Conservation (phyloP, 1,140 invertebrate species). For the Dendroctonus valens region DNA sequence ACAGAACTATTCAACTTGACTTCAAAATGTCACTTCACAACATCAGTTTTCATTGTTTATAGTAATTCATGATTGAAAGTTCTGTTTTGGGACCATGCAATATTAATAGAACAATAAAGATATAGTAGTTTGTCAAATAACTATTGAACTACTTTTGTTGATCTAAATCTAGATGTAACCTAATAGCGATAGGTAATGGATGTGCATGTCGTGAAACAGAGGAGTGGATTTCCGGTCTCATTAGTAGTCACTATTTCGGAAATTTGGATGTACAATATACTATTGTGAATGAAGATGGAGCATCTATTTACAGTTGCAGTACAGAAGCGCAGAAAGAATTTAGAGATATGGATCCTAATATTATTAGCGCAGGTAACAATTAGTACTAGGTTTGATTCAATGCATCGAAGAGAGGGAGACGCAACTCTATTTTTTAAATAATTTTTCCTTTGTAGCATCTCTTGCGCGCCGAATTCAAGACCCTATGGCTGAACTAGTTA, state of each 20-base stretch:
- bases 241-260: slow-evolving; percentile 56
- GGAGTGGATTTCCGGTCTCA: slow-evolving; percentile 66
- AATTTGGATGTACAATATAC: slow-evolving; percentile 66
- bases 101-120: too few species aligned
- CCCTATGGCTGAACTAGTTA: slow-evolving; percentile 86
- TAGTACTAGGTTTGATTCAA: background rate
- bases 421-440: background rate
- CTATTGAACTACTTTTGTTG: background rate
- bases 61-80: too few species aligned
- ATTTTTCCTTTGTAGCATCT: slow-evolving; percentile 59
- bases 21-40: too few species aligned
- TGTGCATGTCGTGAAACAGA: slow-evolving; percentile 86
- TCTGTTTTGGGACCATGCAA: too few species aligned
- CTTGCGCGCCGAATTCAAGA: slow-evolving; percentile 85
- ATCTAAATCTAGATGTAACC: slow-evolving; percentile 56
- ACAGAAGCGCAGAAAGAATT: slow-evolving; percentile 81
- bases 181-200: slow-evolving; percentile 85
- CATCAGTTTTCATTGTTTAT: too few species aligned
- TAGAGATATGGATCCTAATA: slow-evolving; percentile 74
- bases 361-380: slow-evolving; percentile 70
- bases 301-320: slow-evolving; percentile 87
- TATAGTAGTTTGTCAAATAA: too few species aligned
- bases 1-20: too few species aligned
- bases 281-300: slow-evolving; percentile 85
- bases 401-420: slow-evolving; percentile 1